Conservation (phyloP, 2,797 vertebrate genomes). For the Pantherophis vulpinus region DNA sequence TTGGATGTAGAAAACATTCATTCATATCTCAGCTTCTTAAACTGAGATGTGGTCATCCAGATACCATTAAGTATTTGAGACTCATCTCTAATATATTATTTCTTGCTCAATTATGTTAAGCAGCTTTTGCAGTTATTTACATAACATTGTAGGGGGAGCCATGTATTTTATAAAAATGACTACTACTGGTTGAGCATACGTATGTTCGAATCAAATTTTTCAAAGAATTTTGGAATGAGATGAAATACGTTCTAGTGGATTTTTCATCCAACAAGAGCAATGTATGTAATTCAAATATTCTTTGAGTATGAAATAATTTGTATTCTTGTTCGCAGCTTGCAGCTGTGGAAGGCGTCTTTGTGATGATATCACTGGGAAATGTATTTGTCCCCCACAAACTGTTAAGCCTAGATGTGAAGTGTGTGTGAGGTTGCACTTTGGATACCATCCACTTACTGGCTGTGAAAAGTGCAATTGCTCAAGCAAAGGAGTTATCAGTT, state of each 20-base stretch:
- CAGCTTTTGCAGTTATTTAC: background rate
- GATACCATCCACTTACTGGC: conserved; percentile 86
- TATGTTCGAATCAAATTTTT: background rate
- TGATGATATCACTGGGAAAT: conserved; percentile 84
- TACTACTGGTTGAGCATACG: background rate
- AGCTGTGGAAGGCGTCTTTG: conserved; percentile 82
- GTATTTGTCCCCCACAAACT: conserved; percentile 87
- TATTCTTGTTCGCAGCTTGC: conserved; percentile 73
- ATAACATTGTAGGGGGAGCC: background rate
- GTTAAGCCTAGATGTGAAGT: conserved; percentile 82
- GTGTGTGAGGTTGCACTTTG: conserved; percentile 80
- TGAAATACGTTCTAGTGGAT: background rate
- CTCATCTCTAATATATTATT: background rate
- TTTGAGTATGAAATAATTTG: conserved; percentile 30
- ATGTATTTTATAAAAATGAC: background rate
- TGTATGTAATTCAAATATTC: background rate
- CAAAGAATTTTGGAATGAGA: background rate
- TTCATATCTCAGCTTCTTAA: background rate
- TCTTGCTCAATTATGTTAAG: background rate
- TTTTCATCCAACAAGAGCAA: background rate
- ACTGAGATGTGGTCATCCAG: background rate
- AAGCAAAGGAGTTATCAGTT: conserved; percentile 65
- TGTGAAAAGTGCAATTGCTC: conserved; percentile 89
- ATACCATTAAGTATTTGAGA: background rate
- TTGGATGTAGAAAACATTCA: background rate